Percentiles rank a stretch among this genome's conserved stretches.
Evolutionary conservation across 2,888 invertebrate genomes (phyloP).

Genomic region (Protodeltote pygarga): DNA sequence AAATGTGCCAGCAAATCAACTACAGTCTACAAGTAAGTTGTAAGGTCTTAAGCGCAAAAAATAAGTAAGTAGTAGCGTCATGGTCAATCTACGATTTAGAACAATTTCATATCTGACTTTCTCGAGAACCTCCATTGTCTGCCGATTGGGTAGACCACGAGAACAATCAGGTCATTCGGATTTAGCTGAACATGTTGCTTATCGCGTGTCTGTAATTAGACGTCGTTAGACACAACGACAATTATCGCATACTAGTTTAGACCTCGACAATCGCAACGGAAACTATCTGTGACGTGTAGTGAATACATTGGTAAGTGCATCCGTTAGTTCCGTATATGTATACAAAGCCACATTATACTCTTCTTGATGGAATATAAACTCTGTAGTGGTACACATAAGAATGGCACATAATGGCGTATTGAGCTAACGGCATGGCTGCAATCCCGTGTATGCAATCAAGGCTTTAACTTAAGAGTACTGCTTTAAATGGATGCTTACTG

Average conservation of each 20-base stretch:
- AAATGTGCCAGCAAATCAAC: too few relatives aligned
- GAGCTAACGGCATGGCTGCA: conserved; percentile 38
- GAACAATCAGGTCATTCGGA: conserved; percentile 37
- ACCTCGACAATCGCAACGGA: conserved; percentile 73
- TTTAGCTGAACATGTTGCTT: conserved; percentile 27
- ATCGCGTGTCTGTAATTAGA: conserved; percentile 61
- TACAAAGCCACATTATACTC: conserved; percentile 43
- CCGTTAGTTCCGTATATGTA: conserved; percentile 76
- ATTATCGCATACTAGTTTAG: conserved; percentile 70
- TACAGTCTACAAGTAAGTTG: too few relatives aligned
- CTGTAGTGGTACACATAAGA: conserved; percentile 36
- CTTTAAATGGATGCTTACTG: conserved; percentile 14
- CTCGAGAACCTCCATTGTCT: conserved; percentile 61
- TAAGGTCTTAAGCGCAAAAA: conserved; percentile 23
- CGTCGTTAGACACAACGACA: conserved; percentile 54
- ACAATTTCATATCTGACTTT: conserved; percentile 65
- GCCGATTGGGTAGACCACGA: conserved; percentile 26
- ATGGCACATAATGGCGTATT: background rate
- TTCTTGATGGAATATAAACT: conserved; percentile 41
- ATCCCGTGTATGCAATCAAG: conserved; percentile 44
- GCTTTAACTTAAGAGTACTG: conserved; percentile 35
- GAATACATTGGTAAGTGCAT: conserved; percentile 71
- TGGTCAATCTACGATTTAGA: conserved; percentile 72
- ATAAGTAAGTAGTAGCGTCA: conserved; percentile 56
- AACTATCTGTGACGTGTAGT: conserved; percentile 71